A percentile compares a stretch with the other conserved stretches of the same genome.
Conservation (phyloP, 2,113 vertebrate genomes). For the Barnardius zonarius region DNA sequence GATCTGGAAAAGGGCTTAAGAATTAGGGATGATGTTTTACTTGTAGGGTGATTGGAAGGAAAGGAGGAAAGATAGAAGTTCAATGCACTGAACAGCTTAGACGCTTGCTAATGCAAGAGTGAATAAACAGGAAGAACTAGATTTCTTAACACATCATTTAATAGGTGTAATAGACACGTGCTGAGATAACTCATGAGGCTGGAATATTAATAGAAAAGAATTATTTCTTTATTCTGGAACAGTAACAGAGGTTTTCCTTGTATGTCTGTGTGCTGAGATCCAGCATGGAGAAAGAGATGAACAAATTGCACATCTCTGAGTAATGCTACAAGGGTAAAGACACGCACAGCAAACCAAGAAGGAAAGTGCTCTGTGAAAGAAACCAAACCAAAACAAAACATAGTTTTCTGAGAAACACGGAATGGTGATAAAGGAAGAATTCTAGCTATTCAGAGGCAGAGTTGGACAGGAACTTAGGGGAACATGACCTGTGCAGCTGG, state of each 20-base stretch:
- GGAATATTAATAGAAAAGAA: constrained; percentile 26
- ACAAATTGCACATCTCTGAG: background rate
- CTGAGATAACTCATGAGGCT: constrained; percentile 4
- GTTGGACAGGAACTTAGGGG: background rate
- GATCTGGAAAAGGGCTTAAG: background rate
- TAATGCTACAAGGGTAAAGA: background rate
- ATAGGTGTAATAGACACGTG: background rate
- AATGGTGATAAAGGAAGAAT: background rate
- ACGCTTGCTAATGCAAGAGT: background rate
- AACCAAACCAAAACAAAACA: background rate
- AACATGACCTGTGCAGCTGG: background rate
- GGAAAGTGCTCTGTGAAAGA: background rate
- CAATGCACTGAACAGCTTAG: background rate
- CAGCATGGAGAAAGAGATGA: background rate
- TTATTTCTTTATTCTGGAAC: background rate
- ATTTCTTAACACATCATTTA: background rate
- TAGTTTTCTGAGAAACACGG: background rate
- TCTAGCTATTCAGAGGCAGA: background rate
- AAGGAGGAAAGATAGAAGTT: background rate
- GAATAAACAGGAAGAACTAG: constrained; percentile 24
- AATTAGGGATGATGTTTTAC: background rate
- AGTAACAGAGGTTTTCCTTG: background rate
- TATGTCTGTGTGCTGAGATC: background rate
- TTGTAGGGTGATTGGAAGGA: background rate
- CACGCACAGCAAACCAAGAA: background rate